Evolutionary conservation across 2,797 vertebrate species (phyloP).

Genomic region (Orientallactaga sibirica): DNA sequence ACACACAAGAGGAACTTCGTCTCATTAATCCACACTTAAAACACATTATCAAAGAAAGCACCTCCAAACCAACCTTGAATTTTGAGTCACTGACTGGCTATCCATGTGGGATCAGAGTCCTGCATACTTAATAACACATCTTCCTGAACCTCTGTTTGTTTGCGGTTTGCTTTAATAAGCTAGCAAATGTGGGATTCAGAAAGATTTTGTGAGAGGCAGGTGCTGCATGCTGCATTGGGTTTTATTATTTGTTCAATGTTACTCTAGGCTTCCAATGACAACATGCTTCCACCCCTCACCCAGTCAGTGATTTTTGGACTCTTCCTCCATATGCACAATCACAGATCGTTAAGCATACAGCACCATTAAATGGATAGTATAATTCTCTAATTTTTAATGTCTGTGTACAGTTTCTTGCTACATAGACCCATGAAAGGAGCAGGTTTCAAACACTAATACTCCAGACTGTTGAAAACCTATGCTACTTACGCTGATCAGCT

Average conservation of each 20-base stretch:
- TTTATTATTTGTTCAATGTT: slow-evolving; percentile 87
- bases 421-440: slow-evolving; percentile 68
- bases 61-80: slow-evolving; percentile 26
- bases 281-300: slow-evolving; percentile 81
- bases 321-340: slow-evolving; percentile 83
- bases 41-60: slow-evolving; percentile 55
- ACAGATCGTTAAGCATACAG: slow-evolving; percentile 83
- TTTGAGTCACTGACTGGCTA: slow-evolving; percentile 77
- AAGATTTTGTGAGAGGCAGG: slow-evolving; percentile 84
- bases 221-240: slow-evolving; percentile 85
- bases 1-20: slow-evolving; percentile 82
- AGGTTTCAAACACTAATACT: slow-evolving; percentile 81
- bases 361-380: slow-evolving; percentile 75
- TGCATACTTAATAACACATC: background rate
- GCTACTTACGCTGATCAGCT: slow-evolving; percentile 62
- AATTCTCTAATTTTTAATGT: slow-evolving; percentile 79
- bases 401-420: slow-evolving; percentile 78
- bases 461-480: slow-evolving; percentile 75
- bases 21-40: slow-evolving; percentile 83
- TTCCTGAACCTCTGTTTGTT: background rate
- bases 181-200: slow-evolving; percentile 76
- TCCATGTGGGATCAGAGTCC: slow-evolving; percentile 66
- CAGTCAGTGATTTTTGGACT: slow-evolving; percentile 82
- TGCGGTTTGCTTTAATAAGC: slow-evolving; percentile 80
- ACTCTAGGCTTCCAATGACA: slow-evolving; percentile 82